These are phyloP conservation scores for Siphonodentalium dalli DNA, from an alignment of 2,888 invertebrate species.

Conservation along the genomic window DNA sequence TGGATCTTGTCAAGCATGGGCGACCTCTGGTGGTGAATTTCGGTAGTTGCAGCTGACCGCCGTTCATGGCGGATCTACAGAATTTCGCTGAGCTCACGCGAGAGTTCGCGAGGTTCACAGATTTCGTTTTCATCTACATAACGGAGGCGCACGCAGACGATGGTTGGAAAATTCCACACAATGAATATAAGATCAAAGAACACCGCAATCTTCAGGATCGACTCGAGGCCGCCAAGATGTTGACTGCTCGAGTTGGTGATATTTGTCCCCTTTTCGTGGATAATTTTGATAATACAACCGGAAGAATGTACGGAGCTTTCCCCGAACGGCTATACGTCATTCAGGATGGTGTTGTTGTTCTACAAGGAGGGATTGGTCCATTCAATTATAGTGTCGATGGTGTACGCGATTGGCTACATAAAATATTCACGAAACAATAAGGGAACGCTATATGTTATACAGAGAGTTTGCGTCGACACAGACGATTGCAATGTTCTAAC, in stretches of 20 bases:
- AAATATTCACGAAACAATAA: too few species aligned
- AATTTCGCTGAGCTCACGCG: too few species aligned
- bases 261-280: slow-evolving; percentile 44
- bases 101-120: slow-evolving; percentile 37
- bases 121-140: slow-evolving; percentile 55
- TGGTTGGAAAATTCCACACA: slow-evolving; percentile 50
- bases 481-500: too few species aligned
- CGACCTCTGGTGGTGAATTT: slow-evolving; percentile 55
- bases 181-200: slow-evolving; percentile 34
- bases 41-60: slow-evolving; percentile 59
- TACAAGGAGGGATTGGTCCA: slow-evolving; percentile 46
- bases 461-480: too few species aligned
- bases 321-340: slow-evolving; percentile 53
- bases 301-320: slow-evolving; percentile 41
- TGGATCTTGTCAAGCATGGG: slow-evolving; percentile 31
- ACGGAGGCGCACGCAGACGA: slow-evolving; percentile 55
- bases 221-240: slow-evolving; percentile 36
- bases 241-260: slow-evolving; percentile 25
- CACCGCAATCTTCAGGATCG: slow-evolving; percentile 41
- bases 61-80: slow-evolving; percentile 50
- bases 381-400: slow-evolving; percentile 39
- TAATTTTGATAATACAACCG: slow-evolving; percentile 43
- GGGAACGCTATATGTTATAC: too few species aligned
- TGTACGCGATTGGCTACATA: slow-evolving; percentile 43
- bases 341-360: slow-evolving; percentile 39